Conservation (phyloP, 1,140 invertebrate genomes). For the Aphis gossypii region DNA sequence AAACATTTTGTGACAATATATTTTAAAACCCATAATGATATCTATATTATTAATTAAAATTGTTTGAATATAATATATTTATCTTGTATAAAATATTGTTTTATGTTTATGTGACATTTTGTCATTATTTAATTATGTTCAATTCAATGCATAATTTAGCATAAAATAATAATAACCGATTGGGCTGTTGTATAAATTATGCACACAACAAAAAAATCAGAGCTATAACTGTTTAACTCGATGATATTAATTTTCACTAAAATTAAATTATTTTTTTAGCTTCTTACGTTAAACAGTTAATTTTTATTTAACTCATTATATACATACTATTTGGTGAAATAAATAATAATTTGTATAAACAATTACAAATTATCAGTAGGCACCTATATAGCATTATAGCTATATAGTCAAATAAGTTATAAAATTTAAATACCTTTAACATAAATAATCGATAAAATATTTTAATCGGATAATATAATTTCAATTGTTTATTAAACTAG, state of each 20-base stretch:
- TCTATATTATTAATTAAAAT: background rate
- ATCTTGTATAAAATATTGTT: background rate
- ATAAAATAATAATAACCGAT: slow-evolving; percentile 6
- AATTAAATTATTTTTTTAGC: background rate
- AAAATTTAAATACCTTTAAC: no score
- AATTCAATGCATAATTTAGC: background rate
- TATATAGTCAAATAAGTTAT: no score
- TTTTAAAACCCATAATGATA: background rate
- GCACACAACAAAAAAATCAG: background rate
- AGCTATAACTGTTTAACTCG: background rate
- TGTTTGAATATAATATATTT: background rate
- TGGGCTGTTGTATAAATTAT: background rate
- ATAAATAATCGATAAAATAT: background rate
- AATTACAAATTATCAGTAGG: no score
- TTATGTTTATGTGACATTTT: background rate
- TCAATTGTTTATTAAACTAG: background rate
- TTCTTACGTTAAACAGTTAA: background rate
- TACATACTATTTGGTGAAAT: background rate
- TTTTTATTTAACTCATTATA: background rate
- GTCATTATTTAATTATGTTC: background rate
- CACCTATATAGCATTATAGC: no score
- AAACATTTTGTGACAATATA: background rate
- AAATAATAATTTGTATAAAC: background rate
- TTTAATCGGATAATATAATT: background rate
- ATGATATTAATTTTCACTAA: background rate